These are phyloP conservation scores for Tapirus indicus DNA, from an alignment of 2,797 vertebrate genomes.

Conservation along the genomic window DNA sequence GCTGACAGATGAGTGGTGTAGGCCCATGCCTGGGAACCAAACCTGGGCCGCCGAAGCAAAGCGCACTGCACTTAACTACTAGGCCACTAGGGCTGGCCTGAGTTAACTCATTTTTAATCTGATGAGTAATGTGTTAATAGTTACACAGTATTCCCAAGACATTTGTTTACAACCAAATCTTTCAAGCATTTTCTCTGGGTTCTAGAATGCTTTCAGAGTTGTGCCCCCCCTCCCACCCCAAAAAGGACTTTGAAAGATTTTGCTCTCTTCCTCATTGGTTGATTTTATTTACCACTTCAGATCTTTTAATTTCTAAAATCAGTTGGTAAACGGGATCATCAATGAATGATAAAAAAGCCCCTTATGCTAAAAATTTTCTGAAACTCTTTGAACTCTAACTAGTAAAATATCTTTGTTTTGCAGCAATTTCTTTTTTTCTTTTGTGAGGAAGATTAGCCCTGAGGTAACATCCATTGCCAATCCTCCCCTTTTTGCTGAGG, in stretches of 20 bases:
- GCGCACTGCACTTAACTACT: no score
- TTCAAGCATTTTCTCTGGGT: neutral
- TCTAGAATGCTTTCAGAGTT: neutral
- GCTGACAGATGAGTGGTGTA: no score
- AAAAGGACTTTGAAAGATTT: neutral
- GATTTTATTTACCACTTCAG: slow-evolving; percentile 51
- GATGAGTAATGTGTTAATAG: neutral
- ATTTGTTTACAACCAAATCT: neutral
- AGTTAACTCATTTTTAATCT: neutral
- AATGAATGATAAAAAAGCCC: slow-evolving; percentile 2
- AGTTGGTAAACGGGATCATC: neutral
- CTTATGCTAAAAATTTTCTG: slow-evolving; percentile 20
- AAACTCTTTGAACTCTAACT: slow-evolving; percentile 38
- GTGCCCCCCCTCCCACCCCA: no score
- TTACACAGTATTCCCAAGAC: neutral
- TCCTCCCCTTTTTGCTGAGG: no score
- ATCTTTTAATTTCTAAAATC: slow-evolving; percentile 13
- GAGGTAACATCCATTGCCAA: no score
- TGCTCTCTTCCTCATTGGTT: neutral
- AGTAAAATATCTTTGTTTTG: slow-evolving; percentile 1
- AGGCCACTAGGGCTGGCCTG: no score
- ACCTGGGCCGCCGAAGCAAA: no score
- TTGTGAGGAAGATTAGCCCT: no score
- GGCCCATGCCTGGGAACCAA: no score
- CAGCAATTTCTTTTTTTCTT: no score